A percentile compares a stretch with the other conserved stretches of the same genome.
Evolutionary conservation across 1,140 invertebrate genomes (phyloP).

Genomic region (Ruditapes philippinarum): DNA sequence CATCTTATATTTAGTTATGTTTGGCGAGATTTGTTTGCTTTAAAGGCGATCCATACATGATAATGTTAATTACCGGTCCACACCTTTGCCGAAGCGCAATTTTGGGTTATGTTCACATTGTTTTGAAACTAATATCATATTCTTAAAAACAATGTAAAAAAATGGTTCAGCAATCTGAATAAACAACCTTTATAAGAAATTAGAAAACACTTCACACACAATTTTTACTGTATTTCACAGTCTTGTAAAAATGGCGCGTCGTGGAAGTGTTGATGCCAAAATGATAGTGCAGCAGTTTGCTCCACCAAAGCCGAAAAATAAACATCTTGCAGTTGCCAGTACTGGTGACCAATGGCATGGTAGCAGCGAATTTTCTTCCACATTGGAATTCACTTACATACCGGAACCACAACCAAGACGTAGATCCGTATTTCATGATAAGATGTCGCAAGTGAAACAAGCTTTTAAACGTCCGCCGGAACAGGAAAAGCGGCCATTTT

Average conservation of each 20-base stretch:
- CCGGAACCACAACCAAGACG: neutral
- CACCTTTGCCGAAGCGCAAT: too few species aligned
- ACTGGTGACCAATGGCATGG: slow-evolving; percentile 25
- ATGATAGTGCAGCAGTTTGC: slow-evolving; percentile 15
- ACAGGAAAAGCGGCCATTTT: slow-evolving; percentile 34
- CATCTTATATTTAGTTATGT: too few species aligned
- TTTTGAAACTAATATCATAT: too few species aligned
- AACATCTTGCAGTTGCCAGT: neutral
- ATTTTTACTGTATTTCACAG: too few species aligned
- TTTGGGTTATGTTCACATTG: too few species aligned
- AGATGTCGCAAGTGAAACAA: slow-evolving; percentile 40
- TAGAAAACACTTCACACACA: too few species aligned
- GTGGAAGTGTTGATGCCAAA: slow-evolving; percentile 49
- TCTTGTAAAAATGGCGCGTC: slow-evolving; percentile 26
- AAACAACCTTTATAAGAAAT: too few species aligned
- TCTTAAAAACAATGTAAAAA: too few species aligned
- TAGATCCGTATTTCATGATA: slow-evolving; percentile 51
- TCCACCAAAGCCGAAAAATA: slow-evolving; percentile 24
- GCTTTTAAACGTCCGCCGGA: slow-evolving; percentile 12
- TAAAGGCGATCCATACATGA: too few species aligned
- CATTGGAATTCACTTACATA: slow-evolving; percentile 45
- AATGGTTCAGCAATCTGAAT: too few species aligned
- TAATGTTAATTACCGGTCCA: too few species aligned
- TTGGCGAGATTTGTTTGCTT: too few species aligned
- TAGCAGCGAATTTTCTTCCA: slow-evolving; percentile 54